phyloP scores from a whole-genome alignment of 2,797 vertebrate species.

The Hirundo rustica region DNA sequence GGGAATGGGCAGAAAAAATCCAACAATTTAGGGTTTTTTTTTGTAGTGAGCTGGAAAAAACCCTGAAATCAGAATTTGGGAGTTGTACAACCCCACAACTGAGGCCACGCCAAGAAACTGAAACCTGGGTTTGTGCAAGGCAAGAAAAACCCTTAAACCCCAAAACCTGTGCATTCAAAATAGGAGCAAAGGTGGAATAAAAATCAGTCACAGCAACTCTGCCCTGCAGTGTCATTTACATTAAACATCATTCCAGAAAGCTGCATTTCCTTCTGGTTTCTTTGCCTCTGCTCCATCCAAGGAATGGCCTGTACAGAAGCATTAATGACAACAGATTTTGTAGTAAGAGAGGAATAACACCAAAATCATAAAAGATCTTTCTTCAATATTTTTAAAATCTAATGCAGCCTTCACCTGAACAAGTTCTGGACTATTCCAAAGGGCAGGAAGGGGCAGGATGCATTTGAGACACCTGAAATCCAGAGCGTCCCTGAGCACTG shows the following conservation, averaged over 20 bases:
- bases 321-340: background rate
- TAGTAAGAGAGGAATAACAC: background rate
- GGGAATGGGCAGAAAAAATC: background rate
- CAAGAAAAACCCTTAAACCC: background rate
- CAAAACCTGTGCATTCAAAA: background rate
- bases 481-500: background rate
- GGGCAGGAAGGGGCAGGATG: background rate
- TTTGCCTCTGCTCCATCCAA: background rate
- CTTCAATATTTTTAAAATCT: background rate
- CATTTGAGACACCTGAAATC: background rate
- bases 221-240: background rate
- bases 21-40: background rate
- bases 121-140: background rate
- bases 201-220: background rate
- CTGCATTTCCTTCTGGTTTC: background rate
- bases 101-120: background rate
- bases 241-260: background rate
- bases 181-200: background rate
- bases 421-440: background rate
- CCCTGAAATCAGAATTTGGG: background rate
- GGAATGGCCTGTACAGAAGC: background rate
- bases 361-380: background rate
- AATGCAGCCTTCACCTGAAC: background rate
- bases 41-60: background rate
- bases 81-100: background rate